phyloP scores from a whole-genome alignment of 2,797 vertebrate genomes.

The Lepus townsendii region DNA sequence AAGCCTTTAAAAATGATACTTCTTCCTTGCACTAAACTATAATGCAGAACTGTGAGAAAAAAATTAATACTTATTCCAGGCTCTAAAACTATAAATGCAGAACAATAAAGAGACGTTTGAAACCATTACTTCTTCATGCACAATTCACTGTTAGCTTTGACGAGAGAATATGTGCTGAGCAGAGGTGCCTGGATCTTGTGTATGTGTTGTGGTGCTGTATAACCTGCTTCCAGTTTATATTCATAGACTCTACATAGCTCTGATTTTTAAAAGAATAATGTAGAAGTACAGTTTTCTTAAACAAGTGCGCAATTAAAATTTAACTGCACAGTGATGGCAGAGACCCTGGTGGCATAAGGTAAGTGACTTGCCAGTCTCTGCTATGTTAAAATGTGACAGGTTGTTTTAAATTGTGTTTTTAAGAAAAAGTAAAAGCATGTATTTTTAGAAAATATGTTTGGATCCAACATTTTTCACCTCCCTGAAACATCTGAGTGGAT shows the following conservation, averaged over 20 bases:
- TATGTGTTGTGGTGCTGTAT: background rate
- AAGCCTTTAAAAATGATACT: background rate
- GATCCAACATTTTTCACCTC: background rate
- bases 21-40: background rate
- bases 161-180: background rate
- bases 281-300: background rate
- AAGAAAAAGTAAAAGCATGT: background rate
- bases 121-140: background rate
- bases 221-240: background rate
- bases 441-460: background rate
- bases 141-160: background rate
- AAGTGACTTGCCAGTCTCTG: background rate
- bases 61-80: conserved; percentile 6
- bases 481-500: background rate
- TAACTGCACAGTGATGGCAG: background rate
- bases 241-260: background rate
- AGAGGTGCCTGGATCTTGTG: background rate
- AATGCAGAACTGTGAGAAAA: background rate
- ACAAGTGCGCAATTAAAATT: background rate
- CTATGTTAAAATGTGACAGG: background rate
- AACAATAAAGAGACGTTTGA: background rate
- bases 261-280: background rate
- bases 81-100: background rate
- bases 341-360: background rate
- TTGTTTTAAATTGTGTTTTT: conserved; percentile 24